phyloP scores from a whole-genome alignment of 1,140 invertebrate species.

The Cydia amplana region DNA sequence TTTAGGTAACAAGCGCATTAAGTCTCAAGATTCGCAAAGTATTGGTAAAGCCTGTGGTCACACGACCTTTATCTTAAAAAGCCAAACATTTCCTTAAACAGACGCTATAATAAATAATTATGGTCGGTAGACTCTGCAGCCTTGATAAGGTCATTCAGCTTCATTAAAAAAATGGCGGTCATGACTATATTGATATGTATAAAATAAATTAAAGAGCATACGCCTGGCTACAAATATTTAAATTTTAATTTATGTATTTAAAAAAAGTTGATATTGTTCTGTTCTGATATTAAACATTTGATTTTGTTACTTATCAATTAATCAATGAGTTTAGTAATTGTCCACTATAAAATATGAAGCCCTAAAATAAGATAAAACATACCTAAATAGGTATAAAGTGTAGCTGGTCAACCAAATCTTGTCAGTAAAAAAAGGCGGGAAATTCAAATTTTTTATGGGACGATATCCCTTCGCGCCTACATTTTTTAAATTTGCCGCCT shows the following conservation, averaged over 20 bases:
- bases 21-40: neutral
- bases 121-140: neutral
- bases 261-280: too few species aligned
- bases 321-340: too few species aligned
- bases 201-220: neutral
- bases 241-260: too few species aligned
- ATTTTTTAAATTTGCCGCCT: too few species aligned
- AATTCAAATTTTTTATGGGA: too few species aligned
- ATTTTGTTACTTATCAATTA: too few species aligned
- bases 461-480: too few species aligned
- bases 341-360: too few species aligned
- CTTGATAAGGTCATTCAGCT: conserved; percentile 10
- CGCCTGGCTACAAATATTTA: neutral
- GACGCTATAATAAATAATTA: conserved; percentile 24
- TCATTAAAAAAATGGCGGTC: neutral
- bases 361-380: too few species aligned
- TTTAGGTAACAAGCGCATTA: neutral
- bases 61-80: conserved; percentile 11
- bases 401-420: too few species aligned
- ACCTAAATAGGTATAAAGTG: too few species aligned
- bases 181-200: neutral
- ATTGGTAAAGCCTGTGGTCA: neutral
- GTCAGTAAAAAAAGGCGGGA: too few species aligned
- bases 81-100: conserved; percentile 26
- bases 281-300: neutral